Base-by-base conservation (phyloP, 2,797 vertebrate genomes). In the Hoplostethus atlanticus region DNA sequence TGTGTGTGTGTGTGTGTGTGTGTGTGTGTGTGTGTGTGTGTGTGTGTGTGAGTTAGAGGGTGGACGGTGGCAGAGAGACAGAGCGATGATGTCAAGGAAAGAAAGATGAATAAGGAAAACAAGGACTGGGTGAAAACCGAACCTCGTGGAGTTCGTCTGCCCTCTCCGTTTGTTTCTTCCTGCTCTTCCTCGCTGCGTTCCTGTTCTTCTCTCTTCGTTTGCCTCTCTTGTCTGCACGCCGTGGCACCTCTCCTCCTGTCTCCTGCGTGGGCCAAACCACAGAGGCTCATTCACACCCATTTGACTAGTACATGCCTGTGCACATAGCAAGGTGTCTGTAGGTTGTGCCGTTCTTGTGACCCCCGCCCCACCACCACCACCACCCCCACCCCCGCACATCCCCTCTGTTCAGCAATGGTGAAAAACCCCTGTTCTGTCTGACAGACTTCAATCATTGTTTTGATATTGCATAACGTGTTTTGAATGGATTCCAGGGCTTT, bases 81-180 rank as follows among this genome's bases (percentile, higher is more conserved):
- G 28, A 6, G 2, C 42, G 28, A 55, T 6, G 9, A n/a, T 36
- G 9, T 8, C 38, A 64, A 40, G n/a, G 16, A 47, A 4, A 25
- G 10, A 5, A 5, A 62, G 34, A 38, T 34, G 17, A 8, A 10
- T n/a, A 7, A n/a, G 0, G 1, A 3, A 40, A 9, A 28, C 3
- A n/a, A 11, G 15, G 16, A 59, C 21, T 1, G 21, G 21, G 21
- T 21, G 10, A 5, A 15, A 55, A n/a, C 0, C 61, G 3, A 38
- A 97, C 96, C 96, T 96, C 91, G 44, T 97, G 96, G 48, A 97
- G 92, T 2, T 89, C 68, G 0, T 97, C 96, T 0, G 96, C 96
- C 65, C 89, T 92, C 74, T 96, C 86, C 0, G 94, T 97, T 65
- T 97, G 95, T 46, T 94, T 97, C 66, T 67, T 94, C 36, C 96